Conservation (phyloP, 2,797 vertebrate species). For the Sebastes glaucus region DNA sequence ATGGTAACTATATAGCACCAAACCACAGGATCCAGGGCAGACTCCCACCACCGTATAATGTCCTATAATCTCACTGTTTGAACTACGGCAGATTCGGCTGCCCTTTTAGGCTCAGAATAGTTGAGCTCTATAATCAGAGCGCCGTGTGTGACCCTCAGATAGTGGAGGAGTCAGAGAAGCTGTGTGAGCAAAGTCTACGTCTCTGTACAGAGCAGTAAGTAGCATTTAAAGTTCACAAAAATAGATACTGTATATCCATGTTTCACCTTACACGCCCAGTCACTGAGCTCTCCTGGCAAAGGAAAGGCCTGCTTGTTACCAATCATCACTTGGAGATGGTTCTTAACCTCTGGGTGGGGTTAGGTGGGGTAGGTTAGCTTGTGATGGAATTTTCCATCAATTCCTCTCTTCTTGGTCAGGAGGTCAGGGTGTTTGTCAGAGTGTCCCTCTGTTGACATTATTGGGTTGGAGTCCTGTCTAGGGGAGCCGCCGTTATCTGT, state of each 20-base stretch:
- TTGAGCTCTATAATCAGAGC: slow-evolving; percentile 71
- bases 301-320: neutral
- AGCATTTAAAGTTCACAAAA: slow-evolving; percentile 40
- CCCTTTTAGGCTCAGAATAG: slow-evolving; percentile 63
- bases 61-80: slow-evolving; percentile 66
- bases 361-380: too few relatives aligned
- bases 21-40: slow-evolving; percentile 39
- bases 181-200: neutral
- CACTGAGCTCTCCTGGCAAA: neutral
- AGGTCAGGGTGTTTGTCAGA: too few relatives aligned
- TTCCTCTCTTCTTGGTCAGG: too few relatives aligned
- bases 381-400: too few relatives aligned
- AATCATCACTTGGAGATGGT: neutral
- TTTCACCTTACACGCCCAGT: slow-evolving; percentile 47
- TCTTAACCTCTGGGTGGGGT: slow-evolving; percentile 1
- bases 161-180: neutral
- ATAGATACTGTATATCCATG: slow-evolving; percentile 28
- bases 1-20: slow-evolving; percentile 41
- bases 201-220: slow-evolving; percentile 9
- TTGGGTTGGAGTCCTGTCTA: too few relatives aligned
- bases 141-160: slow-evolving; percentile 21
- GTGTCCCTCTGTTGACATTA: too few relatives aligned
- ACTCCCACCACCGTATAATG: slow-evolving; percentile 37
- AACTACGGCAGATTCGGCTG: slow-evolving; percentile 21
- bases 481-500: too few relatives aligned